Conservation (phyloP, 2,113 vertebrate species). For the Chaetorhynchus papuensis region DNA sequence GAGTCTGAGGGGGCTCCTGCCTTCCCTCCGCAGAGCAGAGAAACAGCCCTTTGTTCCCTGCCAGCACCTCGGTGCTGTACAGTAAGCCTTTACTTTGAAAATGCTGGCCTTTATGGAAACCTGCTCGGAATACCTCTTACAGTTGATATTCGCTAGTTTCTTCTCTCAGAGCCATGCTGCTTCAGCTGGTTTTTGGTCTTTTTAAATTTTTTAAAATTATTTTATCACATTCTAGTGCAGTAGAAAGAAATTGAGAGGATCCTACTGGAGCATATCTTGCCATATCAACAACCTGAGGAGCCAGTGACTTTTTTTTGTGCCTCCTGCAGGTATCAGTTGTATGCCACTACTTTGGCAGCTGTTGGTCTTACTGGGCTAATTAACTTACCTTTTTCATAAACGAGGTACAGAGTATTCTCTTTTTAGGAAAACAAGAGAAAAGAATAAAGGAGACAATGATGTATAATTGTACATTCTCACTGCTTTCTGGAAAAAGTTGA, state of each 20-base stretch:
- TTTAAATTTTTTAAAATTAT: not conserved
- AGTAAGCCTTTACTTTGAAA: not conserved
- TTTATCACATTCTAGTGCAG: not conserved
- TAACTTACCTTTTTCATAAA: not conserved
- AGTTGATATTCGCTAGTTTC: not conserved
- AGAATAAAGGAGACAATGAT: not conserved
- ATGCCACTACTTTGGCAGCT: not conserved
- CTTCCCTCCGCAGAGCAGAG: not conserved
- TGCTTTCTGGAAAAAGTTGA: not conserved
- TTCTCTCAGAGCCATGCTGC: not conserved
- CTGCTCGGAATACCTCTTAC: not conserved
- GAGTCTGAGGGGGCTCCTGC: not conserved
- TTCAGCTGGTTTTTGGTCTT: fast-evolving
- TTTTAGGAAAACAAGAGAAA: not conserved
- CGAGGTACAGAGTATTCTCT: not conserved
- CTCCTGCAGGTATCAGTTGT: not conserved
- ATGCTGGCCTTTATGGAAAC: not conserved
- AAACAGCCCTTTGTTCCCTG: not conserved
- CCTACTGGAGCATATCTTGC: not conserved
- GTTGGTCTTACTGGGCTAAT: not conserved
- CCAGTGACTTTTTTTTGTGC: not conserved
- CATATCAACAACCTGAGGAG: not conserved
- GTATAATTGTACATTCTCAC: not conserved
- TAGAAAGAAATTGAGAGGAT: not conserved
- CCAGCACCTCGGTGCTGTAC: not conserved